These are phyloP conservation scores for Coremacera marginata DNA, from an alignment of 2,888 invertebrate species.

Conservation along the genomic window DNA sequence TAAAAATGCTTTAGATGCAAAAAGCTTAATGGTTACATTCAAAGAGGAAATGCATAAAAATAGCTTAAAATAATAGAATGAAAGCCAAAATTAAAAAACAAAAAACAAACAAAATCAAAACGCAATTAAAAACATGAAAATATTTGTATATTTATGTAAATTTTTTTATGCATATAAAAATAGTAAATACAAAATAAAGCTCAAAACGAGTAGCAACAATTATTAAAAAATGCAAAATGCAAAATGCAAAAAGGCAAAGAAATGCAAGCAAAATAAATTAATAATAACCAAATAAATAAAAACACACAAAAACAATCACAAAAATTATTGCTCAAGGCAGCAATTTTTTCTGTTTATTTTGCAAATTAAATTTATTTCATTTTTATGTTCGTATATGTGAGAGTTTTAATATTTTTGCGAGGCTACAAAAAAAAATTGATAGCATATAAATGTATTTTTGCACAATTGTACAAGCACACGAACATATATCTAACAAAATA, in stretches of 20 bases:
- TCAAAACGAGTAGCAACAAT: neutral
- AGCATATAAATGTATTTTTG: neutral
- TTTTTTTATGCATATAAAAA: slow-evolving; percentile 18
- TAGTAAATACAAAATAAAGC: neutral
- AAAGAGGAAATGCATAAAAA: neutral
- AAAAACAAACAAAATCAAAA: slow-evolving; percentile 10
- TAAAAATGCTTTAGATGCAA: neutral
- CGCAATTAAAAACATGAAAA: slow-evolving; percentile 21
- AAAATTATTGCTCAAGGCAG: slow-evolving; percentile 27
- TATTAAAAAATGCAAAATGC: slow-evolving; percentile 16
- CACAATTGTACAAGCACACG: neutral
- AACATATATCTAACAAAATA: too few relatives aligned
- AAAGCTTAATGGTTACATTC: neutral
- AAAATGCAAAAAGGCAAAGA: neutral
- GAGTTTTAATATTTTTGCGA: neutral
- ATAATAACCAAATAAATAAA: neutral
- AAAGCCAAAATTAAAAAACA: neutral
- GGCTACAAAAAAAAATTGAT: neutral
- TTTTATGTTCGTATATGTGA: neutral
- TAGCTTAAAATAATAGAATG: neutral
- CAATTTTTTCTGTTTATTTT: neutral
- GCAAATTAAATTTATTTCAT: neutral
- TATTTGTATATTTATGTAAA: slow-evolving; percentile 8
- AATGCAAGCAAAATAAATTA: neutral
- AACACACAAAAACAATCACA: neutral